Evolutionary conservation across 2,888 invertebrate genomes (phyloP).

Genomic region (Plagodis dolabraria): DNA sequence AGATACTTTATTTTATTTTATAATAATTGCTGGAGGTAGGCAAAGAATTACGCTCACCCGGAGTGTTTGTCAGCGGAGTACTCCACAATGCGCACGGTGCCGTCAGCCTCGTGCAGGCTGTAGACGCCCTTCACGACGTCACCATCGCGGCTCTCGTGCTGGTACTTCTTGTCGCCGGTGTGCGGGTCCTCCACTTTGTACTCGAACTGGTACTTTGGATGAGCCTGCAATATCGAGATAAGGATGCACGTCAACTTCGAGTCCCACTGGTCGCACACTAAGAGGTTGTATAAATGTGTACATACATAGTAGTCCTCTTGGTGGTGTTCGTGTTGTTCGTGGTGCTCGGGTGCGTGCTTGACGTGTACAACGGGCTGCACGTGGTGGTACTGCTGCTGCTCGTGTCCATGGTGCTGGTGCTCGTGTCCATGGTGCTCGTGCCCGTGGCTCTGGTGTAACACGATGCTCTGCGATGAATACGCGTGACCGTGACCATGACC

Average conservation of each 20-base stretch:
- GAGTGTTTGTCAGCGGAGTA: too few relatives aligned
- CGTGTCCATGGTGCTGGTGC: slow-evolving; percentile 1
- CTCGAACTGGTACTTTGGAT: slow-evolving; percentile 69
- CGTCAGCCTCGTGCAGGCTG: too few relatives aligned
- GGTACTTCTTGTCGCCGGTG: too few relatives aligned
- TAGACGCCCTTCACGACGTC: too few relatives aligned
- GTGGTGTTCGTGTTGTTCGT: too few relatives aligned
- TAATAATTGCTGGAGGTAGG: too few relatives aligned
- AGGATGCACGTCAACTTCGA: slow-evolving; percentile 39
- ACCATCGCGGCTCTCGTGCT: too few relatives aligned
- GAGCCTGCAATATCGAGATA: slow-evolving; percentile 23
- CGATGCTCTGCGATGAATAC: slow-evolving; percentile 53
- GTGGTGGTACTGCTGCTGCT: slow-evolving; percentile 5
- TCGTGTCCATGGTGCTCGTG: slow-evolving; percentile 23
- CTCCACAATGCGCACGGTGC: too few relatives aligned
- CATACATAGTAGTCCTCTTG: slow-evolving; percentile 26
- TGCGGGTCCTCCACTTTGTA: slow-evolving; percentile 76
- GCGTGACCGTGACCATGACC: slow-evolving; percentile 34
- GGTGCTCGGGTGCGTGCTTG: slow-evolving; percentile 4
- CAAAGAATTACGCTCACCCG: too few relatives aligned
- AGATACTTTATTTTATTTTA: too few relatives aligned
- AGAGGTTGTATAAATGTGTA: slow-evolving; percentile 3
- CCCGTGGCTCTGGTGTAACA: slow-evolving; percentile 53
- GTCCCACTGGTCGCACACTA: slow-evolving; percentile 49
- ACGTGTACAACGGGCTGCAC: slow-evolving; percentile 13